A percentile compares a stretch with the other conserved stretches of the same genome.
phyloP scores from a whole-genome alignment of 2,888 invertebrate genomes.

The Deladenus siricidicola region DNA sequence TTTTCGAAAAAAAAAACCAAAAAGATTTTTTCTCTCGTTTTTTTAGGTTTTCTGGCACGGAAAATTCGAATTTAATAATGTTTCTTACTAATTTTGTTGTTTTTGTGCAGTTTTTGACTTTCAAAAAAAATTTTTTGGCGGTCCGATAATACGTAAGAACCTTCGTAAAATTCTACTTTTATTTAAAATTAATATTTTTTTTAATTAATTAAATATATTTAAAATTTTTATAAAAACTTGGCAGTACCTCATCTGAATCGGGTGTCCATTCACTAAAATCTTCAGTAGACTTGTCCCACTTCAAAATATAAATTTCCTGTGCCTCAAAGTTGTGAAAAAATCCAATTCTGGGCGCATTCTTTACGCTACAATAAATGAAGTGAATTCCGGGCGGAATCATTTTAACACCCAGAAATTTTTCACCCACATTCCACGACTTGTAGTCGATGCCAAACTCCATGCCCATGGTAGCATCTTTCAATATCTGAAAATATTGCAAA shows the following conservation, averaged over 20 bases:
- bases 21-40: no score
- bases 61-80: no score
- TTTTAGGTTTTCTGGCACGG: no score
- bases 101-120: no score
- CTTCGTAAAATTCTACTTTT: no score
- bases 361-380: constrained; percentile 71
- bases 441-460: constrained; percentile 95
- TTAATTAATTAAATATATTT: no score
- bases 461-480: constrained; percentile 75
- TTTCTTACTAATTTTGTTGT: no score
- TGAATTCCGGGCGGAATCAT: constrained; percentile 97
- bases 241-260: constrained; percentile 27
- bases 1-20: no score
- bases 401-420: constrained; percentile 86
- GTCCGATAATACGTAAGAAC: no score
- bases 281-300: constrained; percentile 74
- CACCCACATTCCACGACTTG: constrained; percentile 78
- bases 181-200: no score
- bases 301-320: constrained; percentile 74
- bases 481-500: constrained; percentile 55
- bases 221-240: no score
- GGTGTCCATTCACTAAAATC: constrained; percentile 56
- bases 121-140: no score
- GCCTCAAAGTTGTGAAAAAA: constrained; percentile 76
- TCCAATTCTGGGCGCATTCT: constrained; percentile 54